Base-by-base conservation (phyloP, 2,797 vertebrate genomes). In the Xiphorhynchus erythropygius region DNA sequence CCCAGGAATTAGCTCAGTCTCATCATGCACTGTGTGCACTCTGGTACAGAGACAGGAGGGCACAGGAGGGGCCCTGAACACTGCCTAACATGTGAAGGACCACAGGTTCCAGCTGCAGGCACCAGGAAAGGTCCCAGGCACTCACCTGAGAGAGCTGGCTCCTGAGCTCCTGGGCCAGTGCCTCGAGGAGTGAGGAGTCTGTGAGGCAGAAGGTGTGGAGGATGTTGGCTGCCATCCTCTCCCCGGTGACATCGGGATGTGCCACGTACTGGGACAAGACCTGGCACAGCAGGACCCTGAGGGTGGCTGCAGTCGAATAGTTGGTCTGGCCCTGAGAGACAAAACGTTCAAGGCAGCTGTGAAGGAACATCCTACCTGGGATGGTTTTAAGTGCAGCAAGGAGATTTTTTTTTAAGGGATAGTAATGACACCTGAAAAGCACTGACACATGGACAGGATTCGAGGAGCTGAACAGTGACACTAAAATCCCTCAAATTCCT, bases 181-280 rank as follows among this genome's bases (percentile, higher is more conserved):
- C 93, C 28, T 97, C 95, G 63, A 98, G 83, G 77, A 98, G 94
- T 0, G 98, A 98, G 4, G 89, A 94, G 63, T 96, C 57, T 2
- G 96, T 97, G 90, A 97, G 87, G 85, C 98, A 98, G 96, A 98
- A 98, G 16, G 84, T 95, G 64, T 89, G 96, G 65, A 97, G 96
- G 91, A 98, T 83, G 5, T 96, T 98, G 94, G 92, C 96, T 57
- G 97, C 97, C 96, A 98, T 87, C 76, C 84, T 96, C 55, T 69
- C 94, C 84, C 91, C 95, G 2, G 76, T 32, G 52, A 96, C 94
- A 37, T 24, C 1, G 0, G 93, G 81, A 23, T 35, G 80, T 10
- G 71, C 55, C 39, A 69, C 15, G 22, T 97, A 97, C 14, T 39
- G 67, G 0, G 95, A 90, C 74, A 97, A 50, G 42, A 57, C 47